Percentiles rank a stretch among this genome's conserved stretches.
Evolutionary conservation across 2,113 vertebrate genomes (phyloP).

Genomic region (Rousettus leschenaultii): DNA sequence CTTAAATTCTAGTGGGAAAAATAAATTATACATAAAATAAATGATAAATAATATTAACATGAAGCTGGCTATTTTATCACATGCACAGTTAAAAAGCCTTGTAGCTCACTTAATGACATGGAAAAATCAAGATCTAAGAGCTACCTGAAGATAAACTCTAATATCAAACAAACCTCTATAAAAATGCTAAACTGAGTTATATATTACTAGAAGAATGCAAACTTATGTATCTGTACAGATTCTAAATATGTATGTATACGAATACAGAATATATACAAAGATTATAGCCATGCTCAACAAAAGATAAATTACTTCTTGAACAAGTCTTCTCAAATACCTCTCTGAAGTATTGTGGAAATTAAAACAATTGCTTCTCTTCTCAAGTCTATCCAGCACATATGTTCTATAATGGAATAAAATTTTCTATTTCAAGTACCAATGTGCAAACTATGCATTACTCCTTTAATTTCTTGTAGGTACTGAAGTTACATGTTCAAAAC

Average conservation of each 20-base stretch:
- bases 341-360: neutral
- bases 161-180: neutral
- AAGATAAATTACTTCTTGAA: neutral
- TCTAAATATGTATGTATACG: neutral
- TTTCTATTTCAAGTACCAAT: neutral
- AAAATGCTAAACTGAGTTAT: neutral
- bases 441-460: neutral
- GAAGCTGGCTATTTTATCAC: neutral
- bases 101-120: neutral
- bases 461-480: neutral
- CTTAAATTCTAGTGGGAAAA: neutral
- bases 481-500: neutral
- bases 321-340: neutral
- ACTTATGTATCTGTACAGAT: neutral
- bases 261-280: neutral
- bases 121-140: slow-evolving; percentile 19
- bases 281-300: neutral
- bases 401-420: neutral
- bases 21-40: neutral
- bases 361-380: neutral
- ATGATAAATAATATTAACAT: neutral
- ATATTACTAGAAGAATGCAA: neutral
- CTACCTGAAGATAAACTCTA: neutral
- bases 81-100: neutral
- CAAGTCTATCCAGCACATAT: neutral